Evolutionary conservation across 2,888 invertebrate genomes (phyloP), one percentile per base, ranked within the genome.

Genomic region (Ectropis crepuscularia): DNA sequence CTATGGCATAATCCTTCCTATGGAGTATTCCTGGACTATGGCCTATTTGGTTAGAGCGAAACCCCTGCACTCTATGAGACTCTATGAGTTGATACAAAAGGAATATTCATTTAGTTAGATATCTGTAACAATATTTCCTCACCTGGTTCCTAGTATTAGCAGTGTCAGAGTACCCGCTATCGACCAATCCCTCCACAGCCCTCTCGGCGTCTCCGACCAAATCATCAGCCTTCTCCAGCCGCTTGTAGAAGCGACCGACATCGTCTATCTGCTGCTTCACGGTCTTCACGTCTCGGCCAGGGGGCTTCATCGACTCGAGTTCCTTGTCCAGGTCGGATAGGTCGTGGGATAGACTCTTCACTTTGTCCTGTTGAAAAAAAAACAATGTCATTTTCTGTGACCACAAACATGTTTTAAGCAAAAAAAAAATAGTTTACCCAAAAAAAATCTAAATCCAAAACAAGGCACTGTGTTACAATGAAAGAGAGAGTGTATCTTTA

Each of bases 261-360:
- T 98, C 97, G 61, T 98, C 96, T 48, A 98, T 93, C 88, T 99
- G 99, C 6, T 92, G 94, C 37, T 96, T 94, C 0, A 99, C 96
- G 0, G 95, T 95, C 82, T 97, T 97, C 49, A 98, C 94, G 83
- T 99, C 99, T 12, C 99, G 94, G 0, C 96, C 98, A 0, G 98
- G 96, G 0, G 98, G 96, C 78, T 96, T 96, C 95, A 98, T 96
- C 42, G 94, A 90, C 77, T 98, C 97, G 43, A 99, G 88, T 72
- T 98, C 97, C 60, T 95, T 95, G 81, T 99, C 98, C 57, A 99
- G 87, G 59, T 95, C 95, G 0, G 95, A 94, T 4, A 99, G 88
- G 81, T 98, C 96, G 69, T 96, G 94, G 16, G 95, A 95, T 0
- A 98, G 92, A 46, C 88, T 93, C 87, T 98, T 98, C 10, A 98